Conservation (phyloP, 2,113 vertebrate genomes). For the Bettongia penicillata region DNA sequence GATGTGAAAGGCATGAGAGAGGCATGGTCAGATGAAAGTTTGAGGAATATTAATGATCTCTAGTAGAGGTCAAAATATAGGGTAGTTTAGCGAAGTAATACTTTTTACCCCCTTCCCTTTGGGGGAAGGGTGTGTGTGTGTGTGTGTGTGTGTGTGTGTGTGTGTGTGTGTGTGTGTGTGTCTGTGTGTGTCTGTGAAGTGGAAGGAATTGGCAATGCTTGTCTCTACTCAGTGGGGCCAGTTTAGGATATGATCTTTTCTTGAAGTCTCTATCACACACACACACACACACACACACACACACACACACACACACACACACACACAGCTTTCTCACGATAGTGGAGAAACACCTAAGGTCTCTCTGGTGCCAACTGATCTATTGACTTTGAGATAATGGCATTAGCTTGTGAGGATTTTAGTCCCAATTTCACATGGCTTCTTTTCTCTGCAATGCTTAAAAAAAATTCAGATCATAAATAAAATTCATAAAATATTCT, state of each 20-base stretch:
- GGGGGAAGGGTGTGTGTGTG: too few relatives aligned
- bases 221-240: not conserved
- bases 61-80: not conserved
- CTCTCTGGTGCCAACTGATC: not conserved
- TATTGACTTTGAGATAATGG: not conserved
- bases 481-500: not conserved
- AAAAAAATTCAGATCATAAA: not conserved
- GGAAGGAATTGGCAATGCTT: not conserved
- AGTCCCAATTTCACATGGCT: not conserved
- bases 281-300: too few relatives aligned
- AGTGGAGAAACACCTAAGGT: not conserved
- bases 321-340: not conserved
- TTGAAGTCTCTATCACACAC: not conserved
- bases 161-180: too few relatives aligned
- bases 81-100: not conserved
- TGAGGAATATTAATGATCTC: not conserved
- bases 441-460: not conserved
- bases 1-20: not conserved
- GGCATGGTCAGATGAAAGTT: not conserved
- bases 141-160: too few relatives aligned
- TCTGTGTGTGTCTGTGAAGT: too few relatives aligned
- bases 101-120: not conserved
- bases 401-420: not conserved
- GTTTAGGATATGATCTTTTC: not conserved
- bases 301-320: too few relatives aligned